Conservation (phyloP, 1,140 invertebrate species). For the Adelges cooleyi region DNA sequence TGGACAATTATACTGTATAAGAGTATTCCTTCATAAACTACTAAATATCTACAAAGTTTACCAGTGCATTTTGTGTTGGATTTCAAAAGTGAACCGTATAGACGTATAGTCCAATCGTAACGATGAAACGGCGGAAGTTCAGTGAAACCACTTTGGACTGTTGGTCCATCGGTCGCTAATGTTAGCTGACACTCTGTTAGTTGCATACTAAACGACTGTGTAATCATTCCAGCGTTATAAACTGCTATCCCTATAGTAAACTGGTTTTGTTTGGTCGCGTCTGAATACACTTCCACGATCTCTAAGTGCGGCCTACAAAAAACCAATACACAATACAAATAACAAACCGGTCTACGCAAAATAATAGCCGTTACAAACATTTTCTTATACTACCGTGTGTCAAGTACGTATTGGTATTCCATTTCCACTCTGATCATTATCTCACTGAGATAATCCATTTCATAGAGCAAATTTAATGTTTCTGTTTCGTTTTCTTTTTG, state of each 20-base stretch:
- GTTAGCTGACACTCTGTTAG: not conserved
- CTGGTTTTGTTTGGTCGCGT: not conserved
- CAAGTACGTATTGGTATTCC: not conserved
- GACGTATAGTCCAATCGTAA: not conserved
- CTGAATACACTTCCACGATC: slow-evolving; percentile 19
- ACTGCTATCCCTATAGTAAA: not conserved
- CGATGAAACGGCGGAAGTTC: not conserved
- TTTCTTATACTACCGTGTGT: slow-evolving; percentile 6
- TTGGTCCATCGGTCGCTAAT: not conserved
- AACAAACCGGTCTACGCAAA: no score
- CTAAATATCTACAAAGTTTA: not conserved
- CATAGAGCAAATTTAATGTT: slow-evolving; percentile 12
- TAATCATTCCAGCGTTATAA: not conserved
- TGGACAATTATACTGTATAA: not conserved
- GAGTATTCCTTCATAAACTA: not conserved
- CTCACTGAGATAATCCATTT: slow-evolving; percentile 11
- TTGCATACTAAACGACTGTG: not conserved
- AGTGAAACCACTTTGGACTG: not conserved
- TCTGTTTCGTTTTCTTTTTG: not conserved
- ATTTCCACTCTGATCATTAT: not conserved
- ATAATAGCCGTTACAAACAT: no score
- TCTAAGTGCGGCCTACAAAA: not conserved
- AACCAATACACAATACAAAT: not conserved
- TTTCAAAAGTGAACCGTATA: not conserved
- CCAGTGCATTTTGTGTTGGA: not conserved